Conservation (phyloP, 1,140 invertebrate species). For the Drosophila orosa region DNA sequence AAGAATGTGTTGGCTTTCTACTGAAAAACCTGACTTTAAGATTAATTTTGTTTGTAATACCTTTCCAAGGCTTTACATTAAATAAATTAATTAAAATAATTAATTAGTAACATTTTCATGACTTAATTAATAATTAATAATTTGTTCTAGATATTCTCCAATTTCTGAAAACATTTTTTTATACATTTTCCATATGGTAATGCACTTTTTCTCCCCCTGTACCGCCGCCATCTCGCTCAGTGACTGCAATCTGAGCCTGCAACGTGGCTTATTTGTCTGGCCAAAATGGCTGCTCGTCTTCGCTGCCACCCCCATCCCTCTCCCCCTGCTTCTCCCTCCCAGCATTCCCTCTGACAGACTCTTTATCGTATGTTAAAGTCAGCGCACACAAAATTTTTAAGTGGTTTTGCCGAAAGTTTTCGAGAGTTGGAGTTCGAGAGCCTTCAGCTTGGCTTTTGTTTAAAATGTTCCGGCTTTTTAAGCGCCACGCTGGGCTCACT, state of each 20-base stretch:
- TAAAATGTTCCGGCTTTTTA: slow-evolving; percentile 69
- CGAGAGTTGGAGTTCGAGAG: slow-evolving; percentile 59
- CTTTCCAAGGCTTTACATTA: no score
- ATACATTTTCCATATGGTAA: no score
- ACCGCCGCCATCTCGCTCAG: slow-evolving; percentile 47
- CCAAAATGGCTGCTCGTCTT: slow-evolving; percentile 53
- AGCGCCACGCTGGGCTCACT: slow-evolving; percentile 51
- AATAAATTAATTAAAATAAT: no score
- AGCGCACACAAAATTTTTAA: slow-evolving; percentile 66
- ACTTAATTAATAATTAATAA: no score
- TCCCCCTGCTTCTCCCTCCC: neutral
- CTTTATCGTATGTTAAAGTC: slow-evolving; percentile 81
- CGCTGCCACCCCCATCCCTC: slow-evolving; percentile 7
- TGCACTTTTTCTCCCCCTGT: slow-evolving; percentile 9
- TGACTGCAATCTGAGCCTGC: slow-evolving; percentile 75
- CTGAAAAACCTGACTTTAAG: neutral
- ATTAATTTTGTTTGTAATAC: no score
- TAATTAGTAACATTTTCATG: no score
- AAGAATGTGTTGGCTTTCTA: neutral
- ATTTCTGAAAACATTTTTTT: neutral
- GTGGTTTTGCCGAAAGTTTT: slow-evolving; percentile 73
- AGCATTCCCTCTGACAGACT: slow-evolving; percentile 9
- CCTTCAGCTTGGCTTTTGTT: slow-evolving; percentile 69
- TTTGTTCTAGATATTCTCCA: no score
- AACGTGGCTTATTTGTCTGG: slow-evolving; percentile 78